Base-by-base conservation (phyloP, 1,140 invertebrate species). In the Drosophila nannoptera region DNA sequence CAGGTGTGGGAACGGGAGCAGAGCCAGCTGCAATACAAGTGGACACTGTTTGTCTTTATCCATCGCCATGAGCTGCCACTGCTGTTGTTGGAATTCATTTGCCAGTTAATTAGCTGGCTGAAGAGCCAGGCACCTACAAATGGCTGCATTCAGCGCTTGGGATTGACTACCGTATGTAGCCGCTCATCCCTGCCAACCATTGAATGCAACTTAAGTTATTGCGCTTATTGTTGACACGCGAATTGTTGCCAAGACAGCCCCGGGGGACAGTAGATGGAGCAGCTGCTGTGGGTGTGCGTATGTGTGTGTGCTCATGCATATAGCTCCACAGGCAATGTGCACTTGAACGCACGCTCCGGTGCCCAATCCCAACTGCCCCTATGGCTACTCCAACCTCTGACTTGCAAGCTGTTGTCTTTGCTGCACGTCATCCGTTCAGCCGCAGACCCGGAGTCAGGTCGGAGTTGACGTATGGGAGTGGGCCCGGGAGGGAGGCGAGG, bases 171-270 rank as follows among this genome's bases (percentile, higher is more conserved):
- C 1, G 22, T 3, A 22, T 22, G 22, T 22, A 22, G 22, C 45
- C 53, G 48, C 40, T 31, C 45, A 45, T 31, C 29, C 7, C 6
- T 32, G 54, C 56, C 60, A 32, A 12, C 22, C 77, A 81, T 73
- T 77, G 77, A 81, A 81, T 81, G 77, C 54, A 81, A 62, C 80
- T 83, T 84, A 83, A 83, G 80, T 84, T 83, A 83, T 83, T 83
- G 80, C 80, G 80, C 80, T 83, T 83, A 83, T 84, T 83, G 80
- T 83, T 83, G 80, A 83, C 80, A 83, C 80, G 80, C 76, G 81
- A 77, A 77, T 84, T 59, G 80, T 54, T 69, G 71, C 42, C 63
- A 75, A 53, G 69, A 68, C 48, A 63, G 73, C 36, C 33, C 50
- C 43, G 32, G 59, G 32, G n/a, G 5, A n/a, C 65, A 38, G 56